phyloP scores from a whole-genome alignment of 1,140 invertebrate species.

The Diachasma alloeum region DNA sequence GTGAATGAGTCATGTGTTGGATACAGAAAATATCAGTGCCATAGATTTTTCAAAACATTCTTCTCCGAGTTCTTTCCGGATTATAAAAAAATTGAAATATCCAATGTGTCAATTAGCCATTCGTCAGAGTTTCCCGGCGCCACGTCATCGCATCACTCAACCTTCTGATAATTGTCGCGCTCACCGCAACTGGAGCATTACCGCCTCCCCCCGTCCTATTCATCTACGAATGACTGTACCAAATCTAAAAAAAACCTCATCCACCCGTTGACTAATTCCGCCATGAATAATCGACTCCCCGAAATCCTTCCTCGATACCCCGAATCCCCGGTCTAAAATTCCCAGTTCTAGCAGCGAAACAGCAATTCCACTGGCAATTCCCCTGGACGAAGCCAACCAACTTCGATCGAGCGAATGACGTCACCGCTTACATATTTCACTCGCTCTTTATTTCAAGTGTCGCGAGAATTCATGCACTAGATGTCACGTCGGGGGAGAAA shows the following conservation, averaged over 20 bases:
- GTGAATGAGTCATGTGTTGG: no score
- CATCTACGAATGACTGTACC: background rate
- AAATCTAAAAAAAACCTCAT: background rate
- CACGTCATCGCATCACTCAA: no score
- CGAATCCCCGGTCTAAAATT: no score
- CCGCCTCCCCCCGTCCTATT: background rate
- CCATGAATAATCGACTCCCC: background rate
- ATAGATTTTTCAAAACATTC: no score
- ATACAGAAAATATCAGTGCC: no score
- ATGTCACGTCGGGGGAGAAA: background rate
- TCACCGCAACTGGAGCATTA: no score
- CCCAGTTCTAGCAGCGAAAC: no score
- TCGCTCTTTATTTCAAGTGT: background rate
- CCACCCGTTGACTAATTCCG: background rate
- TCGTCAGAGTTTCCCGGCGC: background rate
- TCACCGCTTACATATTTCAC: background rate
- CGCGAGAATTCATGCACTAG: background rate
- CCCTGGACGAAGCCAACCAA: no score
- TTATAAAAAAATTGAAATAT: background rate
- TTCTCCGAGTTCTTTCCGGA: no score
- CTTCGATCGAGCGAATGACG: background rate
- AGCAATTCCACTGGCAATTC: background rate
- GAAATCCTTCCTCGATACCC: no score
- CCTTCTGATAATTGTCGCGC: background rate
- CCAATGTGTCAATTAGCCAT: background rate